Percentiles rank a stretch among this genome's conserved stretches.
phyloP scores from a whole-genome alignment of 2,113 vertebrate species.

The Neolamprologus toae region DNA sequence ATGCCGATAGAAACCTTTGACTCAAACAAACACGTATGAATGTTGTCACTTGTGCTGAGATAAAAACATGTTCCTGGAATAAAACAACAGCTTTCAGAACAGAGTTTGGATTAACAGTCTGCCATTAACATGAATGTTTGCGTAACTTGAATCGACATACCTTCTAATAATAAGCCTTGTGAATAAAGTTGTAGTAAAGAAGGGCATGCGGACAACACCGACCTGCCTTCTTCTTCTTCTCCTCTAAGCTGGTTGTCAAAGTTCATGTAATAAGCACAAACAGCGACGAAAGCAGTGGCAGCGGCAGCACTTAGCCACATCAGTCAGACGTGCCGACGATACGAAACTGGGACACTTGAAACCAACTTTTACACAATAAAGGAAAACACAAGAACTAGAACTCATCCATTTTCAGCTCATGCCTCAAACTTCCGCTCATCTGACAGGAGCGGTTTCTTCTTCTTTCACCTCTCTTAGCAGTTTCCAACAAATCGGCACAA shows the following conservation, averaged over 20 bases:
- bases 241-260: background rate
- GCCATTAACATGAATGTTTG: background rate
- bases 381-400: background rate
- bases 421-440: background rate
- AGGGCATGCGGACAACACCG: background rate
- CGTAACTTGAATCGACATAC: background rate
- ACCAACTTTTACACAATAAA: background rate
- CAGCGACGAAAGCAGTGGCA: rapidly evolving
- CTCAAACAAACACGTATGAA: background rate
- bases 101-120: background rate
- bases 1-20: background rate
- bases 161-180: background rate
- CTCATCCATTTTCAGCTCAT: background rate
- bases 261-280: background rate
- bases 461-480: background rate
- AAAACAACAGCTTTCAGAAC: background rate
- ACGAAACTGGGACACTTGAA: background rate
- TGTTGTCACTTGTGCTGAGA: background rate
- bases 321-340: background rate
- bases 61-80: background rate
- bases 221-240: background rate
- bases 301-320: background rate
- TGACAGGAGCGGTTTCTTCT: background rate
- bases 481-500: background rate
- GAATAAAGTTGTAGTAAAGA: background rate